These are phyloP conservation scores for Lithosia quadra DNA, from an alignment of 2,888 invertebrate species.

Conservation along the genomic window DNA sequence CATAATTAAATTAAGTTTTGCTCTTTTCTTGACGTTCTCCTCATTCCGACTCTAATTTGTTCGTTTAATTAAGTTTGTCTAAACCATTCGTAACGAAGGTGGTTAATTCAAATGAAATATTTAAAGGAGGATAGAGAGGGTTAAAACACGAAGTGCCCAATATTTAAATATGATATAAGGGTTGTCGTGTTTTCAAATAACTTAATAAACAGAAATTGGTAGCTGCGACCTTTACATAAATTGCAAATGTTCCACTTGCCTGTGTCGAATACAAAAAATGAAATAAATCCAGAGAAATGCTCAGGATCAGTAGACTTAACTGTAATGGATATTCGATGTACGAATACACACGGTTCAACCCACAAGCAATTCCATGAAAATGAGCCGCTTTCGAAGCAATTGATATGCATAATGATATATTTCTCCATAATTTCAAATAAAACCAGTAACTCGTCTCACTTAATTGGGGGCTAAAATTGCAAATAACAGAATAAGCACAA, in stretches of 20 bases:
- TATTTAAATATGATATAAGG: background rate
- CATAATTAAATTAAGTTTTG: conserved; percentile 49
- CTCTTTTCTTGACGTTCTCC: conserved; percentile 42
- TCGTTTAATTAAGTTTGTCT: conserved; percentile 33
- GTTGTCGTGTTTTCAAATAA: conserved; percentile 43
- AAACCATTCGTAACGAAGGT: conserved; percentile 3
- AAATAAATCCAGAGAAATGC: conserved; percentile 65
- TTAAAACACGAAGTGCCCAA: background rate
- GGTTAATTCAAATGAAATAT: background rate
- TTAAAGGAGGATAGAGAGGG: background rate
- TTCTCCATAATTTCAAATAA: background rate
- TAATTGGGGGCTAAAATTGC: background rate
- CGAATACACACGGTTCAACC: conserved; percentile 17
- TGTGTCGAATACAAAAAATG: conserved; percentile 68
- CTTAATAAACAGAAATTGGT: conserved; percentile 56
- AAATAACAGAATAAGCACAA: too few species aligned
- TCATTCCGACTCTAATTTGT: conserved; percentile 42
- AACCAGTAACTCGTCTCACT: background rate
- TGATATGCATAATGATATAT: background rate
- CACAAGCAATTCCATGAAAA: conserved; percentile 13
- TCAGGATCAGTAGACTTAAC: conserved; percentile 50
- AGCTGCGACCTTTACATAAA: conserved; percentile 54
- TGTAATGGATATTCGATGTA: conserved; percentile 54
- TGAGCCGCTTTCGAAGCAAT: background rate
- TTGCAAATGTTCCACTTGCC: conserved; percentile 65